Evolutionary conservation across 2,888 invertebrate genomes (phyloP), one percentile per base, ranked within the genome.

Genomic region (Drosophila limbata): DNA sequence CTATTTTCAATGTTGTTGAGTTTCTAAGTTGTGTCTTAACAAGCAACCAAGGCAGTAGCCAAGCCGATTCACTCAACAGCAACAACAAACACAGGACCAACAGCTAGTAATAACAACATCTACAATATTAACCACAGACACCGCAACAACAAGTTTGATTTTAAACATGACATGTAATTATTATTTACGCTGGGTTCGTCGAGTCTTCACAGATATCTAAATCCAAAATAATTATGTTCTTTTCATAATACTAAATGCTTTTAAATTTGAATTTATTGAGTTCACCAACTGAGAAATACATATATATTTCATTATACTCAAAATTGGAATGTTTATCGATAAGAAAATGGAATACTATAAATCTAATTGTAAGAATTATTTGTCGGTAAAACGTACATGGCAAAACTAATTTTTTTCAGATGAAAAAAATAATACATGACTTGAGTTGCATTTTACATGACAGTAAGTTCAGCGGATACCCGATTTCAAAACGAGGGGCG

Each of bases 11-110:
- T 80, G 67, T 65, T 78, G 64, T 63, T 65, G 65, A 73, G 70
- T 83, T 78, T 82, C 80, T 74, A 71, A 67, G 67, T 65, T 69
- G 59, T 66, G 65, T 63, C 77, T 77, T 79, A 80, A 75, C 77
- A 77, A 69, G 75, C 79, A 64, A 10, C 52, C 48, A 60, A 61
- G 61, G 39, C 63, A 67, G 64, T 45, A 52, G 35, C 61, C 59
- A 57, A 56, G 35, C 5, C 44, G 40, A 68, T 50, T 8, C 47
- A 37, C 17, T 48, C 59, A 55, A 53, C 72, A 68, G 28, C 37
- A 55, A 15, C 64, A 52, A 52, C 17, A n/a, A n/a, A n/a, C n/a
- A 53, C 72, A 68, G 25, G 31, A 56, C 13, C 59, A 52, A 52
- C 17, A 25, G 62, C 25, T 69, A 69, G 6, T 67, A 53, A 17